Evolutionary conservation across 1,140 invertebrate genomes (phyloP).

Genomic region (Tribolium castaneum): DNA sequence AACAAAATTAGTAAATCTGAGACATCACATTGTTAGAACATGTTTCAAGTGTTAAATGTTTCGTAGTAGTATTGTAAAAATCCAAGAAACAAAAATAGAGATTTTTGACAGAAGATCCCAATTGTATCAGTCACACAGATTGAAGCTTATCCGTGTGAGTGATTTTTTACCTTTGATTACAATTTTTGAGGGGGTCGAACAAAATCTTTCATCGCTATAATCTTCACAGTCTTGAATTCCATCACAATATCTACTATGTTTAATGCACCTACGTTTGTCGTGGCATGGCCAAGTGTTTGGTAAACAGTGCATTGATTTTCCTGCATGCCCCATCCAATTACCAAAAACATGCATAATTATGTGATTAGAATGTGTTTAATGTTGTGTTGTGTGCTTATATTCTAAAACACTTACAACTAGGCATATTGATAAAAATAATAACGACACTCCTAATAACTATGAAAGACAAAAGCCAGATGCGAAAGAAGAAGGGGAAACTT

Average conservation of each 20-base stretch:
- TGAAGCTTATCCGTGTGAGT: not conserved
- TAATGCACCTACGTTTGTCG: conserved; percentile 52
- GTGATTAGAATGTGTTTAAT: conserved; percentile 38
- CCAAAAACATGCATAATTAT: conserved; percentile 35
- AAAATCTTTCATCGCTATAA: conserved; percentile 54
- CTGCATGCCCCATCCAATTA: conserved; percentile 39
- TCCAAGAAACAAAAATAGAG: conserved; percentile 13
- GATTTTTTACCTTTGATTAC: conserved; percentile 36
- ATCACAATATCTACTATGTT: conserved; percentile 51
- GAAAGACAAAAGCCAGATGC: conserved; percentile 26
- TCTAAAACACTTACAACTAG: conserved; percentile 34
- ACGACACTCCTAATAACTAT: conserved; percentile 10
- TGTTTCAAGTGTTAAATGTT: not conserved
- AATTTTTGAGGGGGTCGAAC: conserved; percentile 33
- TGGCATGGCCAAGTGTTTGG: conserved; percentile 50
- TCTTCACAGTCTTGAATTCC: conserved; percentile 54
- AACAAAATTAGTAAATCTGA: not conserved
- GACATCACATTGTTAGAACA: conserved; percentile 4
- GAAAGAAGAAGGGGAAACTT: not conserved
- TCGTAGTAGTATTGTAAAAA: conserved; percentile 23
- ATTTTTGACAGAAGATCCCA: conserved; percentile 3
- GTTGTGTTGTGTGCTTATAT: not conserved
- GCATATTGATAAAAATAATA: conserved; percentile 10
- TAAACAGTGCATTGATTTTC: conserved; percentile 37
- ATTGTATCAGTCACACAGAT: conserved; percentile 18